A percentile compares a stretch with the other conserved stretches of the same genome.
These are phyloP conservation scores for Mactra quadrangularis DNA, from an alignment of 1,140 invertebrate genomes.

Conservation along the genomic window DNA sequence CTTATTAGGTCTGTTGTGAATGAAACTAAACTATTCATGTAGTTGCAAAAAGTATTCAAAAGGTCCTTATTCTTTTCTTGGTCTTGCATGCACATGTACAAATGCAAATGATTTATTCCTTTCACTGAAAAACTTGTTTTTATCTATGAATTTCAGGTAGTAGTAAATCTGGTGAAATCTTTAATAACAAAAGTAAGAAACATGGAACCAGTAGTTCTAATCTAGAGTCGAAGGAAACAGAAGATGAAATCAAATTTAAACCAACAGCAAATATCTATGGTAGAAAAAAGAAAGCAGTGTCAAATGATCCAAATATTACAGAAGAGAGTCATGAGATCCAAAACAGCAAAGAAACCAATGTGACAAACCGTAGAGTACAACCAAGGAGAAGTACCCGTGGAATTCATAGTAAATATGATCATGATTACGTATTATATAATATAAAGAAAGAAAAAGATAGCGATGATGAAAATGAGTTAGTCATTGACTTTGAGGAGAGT, in stretches of 20 bases:
- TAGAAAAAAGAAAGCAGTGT: constrained; percentile 14
- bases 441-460: constrained; percentile 30
- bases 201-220: too few species aligned
- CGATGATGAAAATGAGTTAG: constrained; percentile 34
- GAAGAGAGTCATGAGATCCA: constrained; percentile 59
- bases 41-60: too few species aligned
- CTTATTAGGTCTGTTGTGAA: too few species aligned
- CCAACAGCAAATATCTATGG: constrained; percentile 2
- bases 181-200: too few species aligned
- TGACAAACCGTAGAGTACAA: constrained; percentile 49
- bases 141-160: too few species aligned
- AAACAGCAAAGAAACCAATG: background rate
- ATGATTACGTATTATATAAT: constrained; percentile 20
- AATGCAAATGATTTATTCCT: too few species aligned
- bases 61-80: too few species aligned
- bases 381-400: constrained; percentile 69
- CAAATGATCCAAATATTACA: constrained; percentile 27
- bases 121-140: too few species aligned
- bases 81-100: too few species aligned
- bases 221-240: constrained; percentile 3
- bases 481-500: background rate
- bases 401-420: constrained; percentile 51
- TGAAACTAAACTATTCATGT: too few species aligned
- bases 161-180: too few species aligned
- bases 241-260: constrained; percentile 7